Base-by-base conservation (phyloP, 2,113 vertebrate genomes). In the Gobiocypris rarus region DNA sequence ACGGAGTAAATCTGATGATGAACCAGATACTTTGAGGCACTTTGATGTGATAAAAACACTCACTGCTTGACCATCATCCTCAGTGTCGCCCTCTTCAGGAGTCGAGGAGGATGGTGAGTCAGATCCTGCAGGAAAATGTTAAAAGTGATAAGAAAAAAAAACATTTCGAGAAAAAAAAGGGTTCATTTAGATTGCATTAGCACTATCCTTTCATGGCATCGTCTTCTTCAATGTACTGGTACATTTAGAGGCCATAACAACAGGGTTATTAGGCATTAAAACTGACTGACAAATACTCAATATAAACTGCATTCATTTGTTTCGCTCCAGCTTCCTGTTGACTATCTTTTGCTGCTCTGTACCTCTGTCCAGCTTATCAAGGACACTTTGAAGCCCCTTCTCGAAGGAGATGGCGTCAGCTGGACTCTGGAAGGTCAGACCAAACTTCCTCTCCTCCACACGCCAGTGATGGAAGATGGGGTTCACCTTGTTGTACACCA, bases 401-500 rank as follows among this genome's bases (percentile, higher is more conserved):
- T 98, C 96, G 61, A 98, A 97, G 81, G 95, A 95, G 84, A 95
- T 95, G 28, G 96, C 96, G 9, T 97, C 96, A 0, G 95, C 95
- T 0, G 96, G 96, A 90, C 96, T 97, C 94, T 97, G 97, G 94
- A 98, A 98, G 0, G 96, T 98, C 84, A 98, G 95, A 81, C 96
- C 97, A 77, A 97, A 97, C 92, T 96, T 97, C 86, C 93, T 94
- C 82, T 97, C 95, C 14, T 96, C 96, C 26, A 97, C 94, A 86
- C 96, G 95, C 97, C 97, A 97, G 89, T 98, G 96, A 90, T 98
- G 97, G 91, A 97, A 97, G 93, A 97, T 97, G 90, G 96, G 97
- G 91, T 96, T 97, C 89, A 97, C 97, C 91, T 97, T 97, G 94
- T 97, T 97, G 93, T 98, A 97, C 87, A 97, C 95, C 77, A 97